Base-by-base conservation (phyloP, 2,113 vertebrate species). In the Chaetodon auriga region DNA sequence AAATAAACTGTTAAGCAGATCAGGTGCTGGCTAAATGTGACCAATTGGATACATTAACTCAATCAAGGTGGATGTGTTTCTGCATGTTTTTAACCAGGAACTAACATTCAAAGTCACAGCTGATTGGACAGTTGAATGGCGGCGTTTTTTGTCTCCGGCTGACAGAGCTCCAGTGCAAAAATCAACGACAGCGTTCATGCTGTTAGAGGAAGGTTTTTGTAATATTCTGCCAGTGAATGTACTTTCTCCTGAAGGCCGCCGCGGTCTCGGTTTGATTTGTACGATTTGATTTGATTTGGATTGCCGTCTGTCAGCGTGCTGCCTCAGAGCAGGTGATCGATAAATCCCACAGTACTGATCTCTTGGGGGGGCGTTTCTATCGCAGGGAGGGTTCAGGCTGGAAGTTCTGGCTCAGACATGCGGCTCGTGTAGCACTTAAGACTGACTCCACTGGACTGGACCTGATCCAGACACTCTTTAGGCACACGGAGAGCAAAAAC, bases 401-500 rank as follows among this genome's bases (percentile, higher is more conserved):
- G 64, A 75, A 21, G 84, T 85, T 81, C 65, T 83, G 82, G 71
- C 80, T 61, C 48, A 84, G 81, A 89, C 68, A 21, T 41, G 81
- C 49, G 66, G 69, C 85, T 81, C 51, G 16, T 85, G 72, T 89
- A 65, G 58, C 68, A 30, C 45, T 80, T 48, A 72, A 75, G 62
- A 60, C 78, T 18, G 65, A 87, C 80, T 87, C 70, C 68, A 57
- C 75, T 68, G 66, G 75, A 63, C 51, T 89, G 87, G 65, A 86
- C 71, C 19, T 11, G 57, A 53, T 87, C 86, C 87, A 88, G 54
- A 62, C 36, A 45, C 49, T 48, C 70, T 19, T 41, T 61, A 66
- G 7, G 72, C 49, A 66, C 65, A 66, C 30, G 62, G 38, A 64
- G 9, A 48, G 36, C 3, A 48, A 30, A 25, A 43, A 54, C 41